These are phyloP conservation scores for Gymnothorax javanicus DNA, from an alignment of 2,797 vertebrate genomes.

Conservation along the genomic window DNA sequence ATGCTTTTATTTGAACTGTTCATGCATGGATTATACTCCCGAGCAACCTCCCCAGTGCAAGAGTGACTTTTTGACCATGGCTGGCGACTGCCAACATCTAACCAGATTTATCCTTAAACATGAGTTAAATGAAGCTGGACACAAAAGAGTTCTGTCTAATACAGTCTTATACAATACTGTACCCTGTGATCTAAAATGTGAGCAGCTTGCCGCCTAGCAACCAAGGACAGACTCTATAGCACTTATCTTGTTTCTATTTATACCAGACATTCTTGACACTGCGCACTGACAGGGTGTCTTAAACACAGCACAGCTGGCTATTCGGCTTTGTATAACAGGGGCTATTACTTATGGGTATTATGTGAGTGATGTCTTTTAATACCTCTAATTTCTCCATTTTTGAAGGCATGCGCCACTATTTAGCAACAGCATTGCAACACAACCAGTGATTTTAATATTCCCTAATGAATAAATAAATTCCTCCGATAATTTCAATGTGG, in stretches of 20 bases:
- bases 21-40: neutral
- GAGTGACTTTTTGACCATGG: neutral
- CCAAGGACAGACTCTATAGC: neutral
- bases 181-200: neutral
- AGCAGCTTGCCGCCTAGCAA: neutral
- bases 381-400: neutral
- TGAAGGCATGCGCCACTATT: neutral
- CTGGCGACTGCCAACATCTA: neutral
- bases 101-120: neutral
- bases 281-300: neutral
- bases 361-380: neutral
- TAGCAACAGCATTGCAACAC: neutral
- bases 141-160: neutral
- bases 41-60: neutral
- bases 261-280: neutral
- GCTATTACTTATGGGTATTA: slow-evolving; percentile 10
- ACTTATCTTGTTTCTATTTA: slow-evolving; percentile 7
- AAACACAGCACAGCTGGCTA: neutral
- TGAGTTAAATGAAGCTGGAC: neutral
- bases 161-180: neutral
- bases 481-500: neutral
- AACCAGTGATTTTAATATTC: neutral
- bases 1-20: neutral
- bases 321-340: neutral
- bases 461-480: neutral